A percentile compares a stretch with the other conserved stretches of the same genome.
Evolutionary conservation across 2,888 invertebrate species (phyloP).

Genomic region (Myopa tessellatipennis): DNA sequence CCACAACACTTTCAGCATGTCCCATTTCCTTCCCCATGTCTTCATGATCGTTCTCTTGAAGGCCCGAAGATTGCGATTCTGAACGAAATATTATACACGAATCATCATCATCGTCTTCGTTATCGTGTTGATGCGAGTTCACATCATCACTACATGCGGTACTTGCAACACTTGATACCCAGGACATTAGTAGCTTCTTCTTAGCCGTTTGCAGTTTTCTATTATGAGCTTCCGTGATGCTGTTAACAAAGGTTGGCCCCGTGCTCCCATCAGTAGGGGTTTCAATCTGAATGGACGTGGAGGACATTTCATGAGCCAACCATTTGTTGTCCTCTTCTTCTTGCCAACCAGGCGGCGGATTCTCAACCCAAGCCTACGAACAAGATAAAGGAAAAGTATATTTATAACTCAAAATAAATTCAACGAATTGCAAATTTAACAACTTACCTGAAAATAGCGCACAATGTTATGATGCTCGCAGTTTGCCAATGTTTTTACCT

Average conservation of each 20-base stretch:
- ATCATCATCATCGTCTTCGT: constrained; percentile 59
- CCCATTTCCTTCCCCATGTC: constrained; percentile 40
- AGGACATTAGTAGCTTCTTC: constrained; percentile 56
- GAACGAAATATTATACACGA: constrained; percentile 64
- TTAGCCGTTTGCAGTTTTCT: constrained; percentile 49
- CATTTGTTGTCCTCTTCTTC: constrained; percentile 77
- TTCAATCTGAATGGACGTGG: constrained; percentile 67
- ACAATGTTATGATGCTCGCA: constrained; percentile 96
- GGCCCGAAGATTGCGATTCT: constrained; percentile 61
- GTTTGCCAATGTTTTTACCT: constrained; percentile 94
- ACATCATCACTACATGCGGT: constrained; percentile 54
- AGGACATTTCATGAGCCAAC: constrained; percentile 59
- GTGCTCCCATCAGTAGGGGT: constrained; percentile 62
- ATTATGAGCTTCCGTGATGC: constrained; percentile 29
- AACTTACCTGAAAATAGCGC: constrained; percentile 74
- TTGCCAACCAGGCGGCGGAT: constrained; percentile 90
- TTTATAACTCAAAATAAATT: neutral
- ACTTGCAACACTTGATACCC: constrained; percentile 60
- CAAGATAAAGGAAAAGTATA: neutral
- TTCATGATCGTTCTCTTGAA: constrained; percentile 42
- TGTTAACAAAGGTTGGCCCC: constrained; percentile 53
- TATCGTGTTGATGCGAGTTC: constrained; percentile 43
- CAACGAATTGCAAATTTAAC: neutral
- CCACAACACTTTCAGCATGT: constrained; percentile 28
- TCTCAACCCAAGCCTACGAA: constrained; percentile 91